These are phyloP conservation scores for Peromyscus attwateri DNA, from an alignment of 2,797 vertebrate genomes.

Conservation along the genomic window DNA sequence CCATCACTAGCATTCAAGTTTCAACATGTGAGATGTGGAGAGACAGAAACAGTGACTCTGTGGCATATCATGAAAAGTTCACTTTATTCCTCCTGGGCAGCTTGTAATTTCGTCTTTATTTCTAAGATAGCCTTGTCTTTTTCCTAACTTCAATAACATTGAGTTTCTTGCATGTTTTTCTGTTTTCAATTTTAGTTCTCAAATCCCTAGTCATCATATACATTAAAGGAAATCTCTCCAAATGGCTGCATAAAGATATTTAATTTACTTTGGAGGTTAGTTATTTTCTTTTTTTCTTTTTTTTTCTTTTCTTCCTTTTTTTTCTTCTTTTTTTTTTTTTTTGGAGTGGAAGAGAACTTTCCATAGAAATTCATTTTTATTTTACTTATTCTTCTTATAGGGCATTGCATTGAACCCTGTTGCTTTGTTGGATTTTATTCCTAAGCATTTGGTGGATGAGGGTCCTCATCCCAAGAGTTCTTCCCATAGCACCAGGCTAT, in stretches of 20 bases:
- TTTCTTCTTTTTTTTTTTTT: background rate
- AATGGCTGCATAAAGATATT: background rate
- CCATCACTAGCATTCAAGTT: background rate
- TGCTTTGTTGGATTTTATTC: constrained; percentile 3
- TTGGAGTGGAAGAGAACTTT: constrained; percentile 2
- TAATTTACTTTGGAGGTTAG: background rate
- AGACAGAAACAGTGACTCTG: background rate
- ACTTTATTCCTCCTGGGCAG: background rate
- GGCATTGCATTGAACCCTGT: background rate
- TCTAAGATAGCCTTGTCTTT: background rate
- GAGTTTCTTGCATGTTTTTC: background rate
- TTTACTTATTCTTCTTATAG: background rate
- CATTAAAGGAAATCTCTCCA: background rate
- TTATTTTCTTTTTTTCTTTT: background rate
- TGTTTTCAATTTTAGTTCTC: background rate
- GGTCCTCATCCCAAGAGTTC: background rate
- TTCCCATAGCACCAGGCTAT: background rate
- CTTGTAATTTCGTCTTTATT: constrained; percentile 4
- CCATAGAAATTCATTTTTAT: background rate
- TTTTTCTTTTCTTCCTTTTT: background rate
- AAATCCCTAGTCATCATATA: background rate
- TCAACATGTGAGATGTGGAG: background rate
- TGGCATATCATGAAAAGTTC: background rate
- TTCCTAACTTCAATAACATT: background rate
- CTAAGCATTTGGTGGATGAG: background rate